A percentile compares a stretch with the other conserved stretches of the same genome.
These are phyloP conservation scores for Rotaria macrura DNA, from an alignment of 2,888 invertebrate genomes.

Conservation along the genomic window DNA sequence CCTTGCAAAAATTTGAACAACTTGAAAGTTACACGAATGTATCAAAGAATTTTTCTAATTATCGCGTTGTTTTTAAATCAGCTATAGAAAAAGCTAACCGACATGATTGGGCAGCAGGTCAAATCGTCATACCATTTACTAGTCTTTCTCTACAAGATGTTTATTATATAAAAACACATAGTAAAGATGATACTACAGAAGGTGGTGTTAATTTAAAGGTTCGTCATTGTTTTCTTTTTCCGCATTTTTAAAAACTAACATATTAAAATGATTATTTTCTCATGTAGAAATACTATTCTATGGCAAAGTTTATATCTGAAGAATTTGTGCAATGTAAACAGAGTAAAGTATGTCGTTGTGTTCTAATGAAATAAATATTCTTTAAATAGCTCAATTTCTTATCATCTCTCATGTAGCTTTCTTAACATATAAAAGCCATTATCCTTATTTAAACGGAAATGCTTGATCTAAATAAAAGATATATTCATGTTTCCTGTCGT, in stretches of 20 bases:
- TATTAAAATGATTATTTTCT: neutral
- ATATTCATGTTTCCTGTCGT: neutral
- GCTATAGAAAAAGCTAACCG: constrained; percentile 55
- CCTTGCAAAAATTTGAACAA: constrained; percentile 64
- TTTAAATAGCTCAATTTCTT: neutral
- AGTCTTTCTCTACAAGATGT: neutral
- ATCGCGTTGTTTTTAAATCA: constrained; percentile 73
- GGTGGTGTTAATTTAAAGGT: neutral
- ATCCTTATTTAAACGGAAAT: neutral
- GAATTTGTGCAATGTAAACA: constrained; percentile 24
- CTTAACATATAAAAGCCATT: neutral
- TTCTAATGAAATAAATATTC: neutral
- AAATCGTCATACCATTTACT: neutral
- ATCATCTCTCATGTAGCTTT: too few relatives aligned
- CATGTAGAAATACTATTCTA: constrained; percentile 24
- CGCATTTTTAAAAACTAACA: neutral
- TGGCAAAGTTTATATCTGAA: constrained; percentile 25
- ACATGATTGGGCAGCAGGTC: constrained; percentile 33
- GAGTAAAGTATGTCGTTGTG: neutral
- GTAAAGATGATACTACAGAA: neutral
- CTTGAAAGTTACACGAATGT: constrained; percentile 72
- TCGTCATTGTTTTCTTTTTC: neutral
- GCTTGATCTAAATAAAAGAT: neutral
- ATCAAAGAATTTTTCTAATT: constrained; percentile 73
- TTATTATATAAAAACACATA: neutral